Evolutionary conservation across 2,113 vertebrate species (phyloP), one percentile per base, ranked within the genome.

Genomic region (Gymnocephalus cernua): DNA sequence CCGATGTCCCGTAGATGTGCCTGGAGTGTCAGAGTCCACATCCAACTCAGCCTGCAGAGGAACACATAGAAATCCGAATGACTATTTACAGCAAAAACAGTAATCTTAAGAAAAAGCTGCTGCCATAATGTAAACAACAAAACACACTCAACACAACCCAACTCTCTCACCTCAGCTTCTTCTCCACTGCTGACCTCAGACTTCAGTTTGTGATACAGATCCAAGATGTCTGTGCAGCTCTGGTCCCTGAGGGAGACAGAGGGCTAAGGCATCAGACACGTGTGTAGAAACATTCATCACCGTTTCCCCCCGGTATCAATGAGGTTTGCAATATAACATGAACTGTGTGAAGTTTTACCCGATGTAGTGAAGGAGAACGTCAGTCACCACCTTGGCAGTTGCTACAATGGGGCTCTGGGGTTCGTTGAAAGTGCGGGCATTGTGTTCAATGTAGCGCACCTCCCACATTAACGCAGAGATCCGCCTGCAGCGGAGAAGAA

Each of bases 401-500:
- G 97, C 96, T 85, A 99, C 98, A 78, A 99, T 99, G 54, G 98
- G 98, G 88, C 97, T 99, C 79, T 99, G 96, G 59, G 97, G 97
- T 94, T 99, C 98, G 1, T 99, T 99, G 94, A 99, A 99, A 78
- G 98, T 99, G 92, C 97, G 96, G 71, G 98, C 97, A 23, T 99
- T 99, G 92, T 99, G 98, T 77, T 99, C 98, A 64, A 99, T 97
- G 90, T 99, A 99, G 69, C 98, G 96, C 54, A 99, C 98, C 90
- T 99, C 98, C 98, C 98, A 99, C 97, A 99, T 99, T 80, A 99
- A 93, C 1, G 98, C 98, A 75, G 98, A 99, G 93, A 99, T 99
- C 85, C 98, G 96, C 95, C 98, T 99, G 58, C 11, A 77, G 79
- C 53, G 74, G 78, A 85, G 14, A 79, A 73, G 67, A 11, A 69